These are phyloP conservation scores for Fundulus diaphanus DNA, from an alignment of 2,797 vertebrate genomes.

Conservation along the genomic window DNA sequence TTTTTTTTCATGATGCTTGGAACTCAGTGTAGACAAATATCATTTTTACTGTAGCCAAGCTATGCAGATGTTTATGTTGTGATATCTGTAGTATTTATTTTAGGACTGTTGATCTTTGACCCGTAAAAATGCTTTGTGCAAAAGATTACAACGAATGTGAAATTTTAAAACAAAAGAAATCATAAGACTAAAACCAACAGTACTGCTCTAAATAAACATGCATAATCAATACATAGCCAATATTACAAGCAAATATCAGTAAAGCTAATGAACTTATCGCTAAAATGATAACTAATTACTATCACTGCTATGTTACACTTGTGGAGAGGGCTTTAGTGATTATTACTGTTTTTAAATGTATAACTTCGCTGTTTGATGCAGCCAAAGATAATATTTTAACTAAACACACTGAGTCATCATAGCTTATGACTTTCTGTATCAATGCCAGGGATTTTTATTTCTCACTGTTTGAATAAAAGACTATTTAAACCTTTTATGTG, in stretches of 20 bases:
- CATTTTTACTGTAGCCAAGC: background rate
- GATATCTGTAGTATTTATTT: background rate
- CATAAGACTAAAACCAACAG: background rate
- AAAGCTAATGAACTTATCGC: background rate
- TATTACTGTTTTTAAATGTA: background rate
- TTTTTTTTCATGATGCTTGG: background rate
- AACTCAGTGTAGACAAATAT: background rate
- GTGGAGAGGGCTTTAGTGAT: background rate
- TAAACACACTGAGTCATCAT: background rate
- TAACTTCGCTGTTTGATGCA: background rate
- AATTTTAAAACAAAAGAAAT: background rate
- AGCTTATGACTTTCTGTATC: background rate
- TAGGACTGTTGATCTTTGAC: background rate
- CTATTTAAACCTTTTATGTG: conserved; percentile 2
- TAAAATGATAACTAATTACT: no score
- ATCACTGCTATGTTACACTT: background rate
- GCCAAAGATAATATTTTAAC: background rate
- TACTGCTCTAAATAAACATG: background rate
- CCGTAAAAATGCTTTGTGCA: background rate
- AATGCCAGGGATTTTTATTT: background rate
- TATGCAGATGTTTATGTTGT: background rate
- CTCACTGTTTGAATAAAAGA: background rate
- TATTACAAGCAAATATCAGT: background rate
- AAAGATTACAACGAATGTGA: background rate
- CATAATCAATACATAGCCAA: background rate